Evolutionary conservation across 2,888 invertebrate species (phyloP).

Genomic region (Dastarcus helophoroides): DNA sequence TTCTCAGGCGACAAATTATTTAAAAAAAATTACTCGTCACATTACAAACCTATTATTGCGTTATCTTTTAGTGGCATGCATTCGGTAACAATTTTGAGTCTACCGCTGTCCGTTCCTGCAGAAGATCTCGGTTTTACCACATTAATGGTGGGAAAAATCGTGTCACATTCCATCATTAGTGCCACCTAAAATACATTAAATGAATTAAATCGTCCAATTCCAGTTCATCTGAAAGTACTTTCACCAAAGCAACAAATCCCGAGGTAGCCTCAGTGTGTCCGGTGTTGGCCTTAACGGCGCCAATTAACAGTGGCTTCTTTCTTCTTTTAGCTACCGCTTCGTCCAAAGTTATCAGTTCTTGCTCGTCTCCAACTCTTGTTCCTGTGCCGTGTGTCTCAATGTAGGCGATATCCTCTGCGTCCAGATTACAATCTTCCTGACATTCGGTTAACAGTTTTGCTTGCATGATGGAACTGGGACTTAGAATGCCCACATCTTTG

Average conservation of each 20-base stretch:
- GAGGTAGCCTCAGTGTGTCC: conserved; percentile 87
- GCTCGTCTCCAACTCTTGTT: conserved; percentile 80
- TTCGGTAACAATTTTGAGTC: conserved; percentile 62
- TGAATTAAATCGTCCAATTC: too few relatives aligned
- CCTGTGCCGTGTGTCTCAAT: conserved; percentile 84
- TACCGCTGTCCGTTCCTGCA: conserved; percentile 48
- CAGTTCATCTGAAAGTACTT: conserved; percentile 35
- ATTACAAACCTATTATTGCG: conserved; percentile 65
- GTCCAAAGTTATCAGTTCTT: conserved; percentile 75
- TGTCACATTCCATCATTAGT: conserved; percentile 53
- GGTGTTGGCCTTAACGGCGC: conserved; percentile 88
- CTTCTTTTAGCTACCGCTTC: conserved; percentile 65
- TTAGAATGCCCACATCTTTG: conserved; percentile 33
- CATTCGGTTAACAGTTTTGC: conserved; percentile 50
- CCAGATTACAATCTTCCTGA: conserved; percentile 57
- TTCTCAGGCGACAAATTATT: too few relatives aligned
- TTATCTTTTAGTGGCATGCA: conserved; percentile 52
- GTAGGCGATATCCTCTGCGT: conserved; percentile 59
- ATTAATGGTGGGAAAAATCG: conserved; percentile 79
- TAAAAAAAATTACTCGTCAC: too few relatives aligned
- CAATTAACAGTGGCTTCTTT: conserved; percentile 63
- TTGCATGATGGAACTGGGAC: conserved; percentile 42
- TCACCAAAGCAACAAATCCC: conserved; percentile 70
- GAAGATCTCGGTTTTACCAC: conserved; percentile 41
- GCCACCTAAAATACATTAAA: too few relatives aligned